Conservation (phyloP, 2,113 vertebrate genomes). For the Cisticola juncidis region DNA sequence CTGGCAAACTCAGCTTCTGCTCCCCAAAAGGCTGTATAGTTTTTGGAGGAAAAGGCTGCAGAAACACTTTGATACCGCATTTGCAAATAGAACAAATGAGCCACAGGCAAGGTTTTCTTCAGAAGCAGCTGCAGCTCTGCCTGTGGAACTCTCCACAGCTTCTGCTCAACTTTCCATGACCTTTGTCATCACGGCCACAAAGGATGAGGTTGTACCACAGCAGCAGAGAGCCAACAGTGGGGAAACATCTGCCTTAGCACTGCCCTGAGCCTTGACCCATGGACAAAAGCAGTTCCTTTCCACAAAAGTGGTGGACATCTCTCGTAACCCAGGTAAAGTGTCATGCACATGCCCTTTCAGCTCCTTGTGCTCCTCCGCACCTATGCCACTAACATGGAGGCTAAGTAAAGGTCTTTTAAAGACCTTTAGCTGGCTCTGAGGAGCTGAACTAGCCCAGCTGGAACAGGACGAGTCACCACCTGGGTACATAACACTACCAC, state of each 20-base stretch:
- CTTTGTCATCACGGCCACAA: rapidly evolving
- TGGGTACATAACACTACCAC: rapidly evolving
- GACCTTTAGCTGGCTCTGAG: neutral
- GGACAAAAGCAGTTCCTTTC: rapidly evolving
- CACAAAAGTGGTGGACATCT: rapidly evolving
- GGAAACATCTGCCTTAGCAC: neutral
- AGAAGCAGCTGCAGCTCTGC: neutral
- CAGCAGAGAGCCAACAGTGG: neutral
- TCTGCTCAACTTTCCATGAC: neutral
- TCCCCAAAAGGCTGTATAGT: neutral
- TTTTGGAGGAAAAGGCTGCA: neutral
- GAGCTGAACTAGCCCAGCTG: neutral
- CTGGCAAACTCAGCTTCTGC: neutral
- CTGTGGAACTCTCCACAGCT: neutral
- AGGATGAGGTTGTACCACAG: neutral
- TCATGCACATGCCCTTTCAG: neutral
- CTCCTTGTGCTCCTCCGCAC: neutral
- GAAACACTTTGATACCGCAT: neutral
- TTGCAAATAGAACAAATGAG: neutral
- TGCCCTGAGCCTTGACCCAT: rapidly evolving
- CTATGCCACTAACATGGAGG: neutral
- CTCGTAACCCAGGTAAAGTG: neutral
- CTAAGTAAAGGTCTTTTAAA: neutral
- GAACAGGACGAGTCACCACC: neutral
- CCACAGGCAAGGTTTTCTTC: neutral